Conservation (phyloP, 2,888 invertebrate species). For the Philereme vetulata region DNA sequence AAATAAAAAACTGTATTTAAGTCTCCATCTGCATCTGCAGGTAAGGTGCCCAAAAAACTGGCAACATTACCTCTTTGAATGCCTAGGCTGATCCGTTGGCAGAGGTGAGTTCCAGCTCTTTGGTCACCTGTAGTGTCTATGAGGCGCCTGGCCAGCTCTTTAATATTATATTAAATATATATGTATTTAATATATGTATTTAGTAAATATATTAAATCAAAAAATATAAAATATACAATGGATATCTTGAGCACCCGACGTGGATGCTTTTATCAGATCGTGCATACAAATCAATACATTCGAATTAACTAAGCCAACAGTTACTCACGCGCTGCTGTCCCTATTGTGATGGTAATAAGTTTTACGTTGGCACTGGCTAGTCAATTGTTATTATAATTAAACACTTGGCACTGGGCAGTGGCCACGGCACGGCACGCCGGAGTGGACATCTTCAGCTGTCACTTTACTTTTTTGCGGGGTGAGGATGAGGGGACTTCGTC, state of each 20-base stretch:
- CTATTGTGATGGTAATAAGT: slow-evolving; percentile 36
- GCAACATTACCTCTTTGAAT: too few species aligned
- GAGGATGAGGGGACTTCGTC: slow-evolving; percentile 46
- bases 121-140: too few species aligned
- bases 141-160: too few species aligned
- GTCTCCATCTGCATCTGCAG: too few species aligned
- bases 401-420: slow-evolving; percentile 60
- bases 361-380: slow-evolving; percentile 29
- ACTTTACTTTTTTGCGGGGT: slow-evolving; percentile 73
- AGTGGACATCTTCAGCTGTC: slow-evolving; percentile 77
- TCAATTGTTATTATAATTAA: slow-evolving; percentile 76
- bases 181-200: too few species aligned
- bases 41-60: too few species aligned
- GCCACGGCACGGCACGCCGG: slow-evolving; percentile 60
- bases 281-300: slow-evolving; percentile 53
- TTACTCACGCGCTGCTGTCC: slow-evolving; percentile 32
- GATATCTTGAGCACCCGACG: background rate
- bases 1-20: too few species aligned
- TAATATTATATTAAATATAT: too few species aligned
- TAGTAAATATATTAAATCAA: too few species aligned
- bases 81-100: too few species aligned
- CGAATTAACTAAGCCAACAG: slow-evolving; percentile 67
- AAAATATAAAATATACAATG: background rate
- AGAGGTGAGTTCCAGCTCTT: too few species aligned
- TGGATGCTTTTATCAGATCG: slow-evolving; percentile 19